A percentile compares a stretch with the other conserved stretches of the same genome.
phyloP scores from a whole-genome alignment of 2,113 vertebrate genomes.

The Craseonycteris thonglongyai region DNA sequence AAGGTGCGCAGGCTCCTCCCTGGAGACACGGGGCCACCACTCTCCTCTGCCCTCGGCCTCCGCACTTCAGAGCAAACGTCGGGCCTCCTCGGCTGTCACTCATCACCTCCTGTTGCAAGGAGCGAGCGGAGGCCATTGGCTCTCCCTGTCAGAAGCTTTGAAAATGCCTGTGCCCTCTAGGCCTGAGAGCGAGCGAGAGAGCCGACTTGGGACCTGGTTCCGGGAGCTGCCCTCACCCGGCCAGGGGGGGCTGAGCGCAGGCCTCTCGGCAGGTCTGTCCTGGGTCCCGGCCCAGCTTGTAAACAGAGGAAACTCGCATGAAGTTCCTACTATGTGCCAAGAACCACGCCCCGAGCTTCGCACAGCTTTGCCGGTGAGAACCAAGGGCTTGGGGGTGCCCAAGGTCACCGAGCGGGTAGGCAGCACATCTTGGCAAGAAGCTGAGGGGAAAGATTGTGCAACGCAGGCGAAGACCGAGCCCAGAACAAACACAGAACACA shows the following conservation, averaged over 20 bases:
- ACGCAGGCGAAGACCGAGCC: rapidly evolving
- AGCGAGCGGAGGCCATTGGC: background rate
- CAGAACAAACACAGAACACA: background rate
- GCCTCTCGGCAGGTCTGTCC: rapidly evolving
- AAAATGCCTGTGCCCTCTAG: background rate
- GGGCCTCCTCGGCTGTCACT: background rate
- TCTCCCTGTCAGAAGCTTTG: background rate
- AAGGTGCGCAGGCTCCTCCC: background rate
- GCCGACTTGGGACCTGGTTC: rapidly evolving
- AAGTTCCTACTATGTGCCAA: background rate
- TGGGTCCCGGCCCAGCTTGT: background rate
- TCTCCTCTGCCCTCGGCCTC: background rate
- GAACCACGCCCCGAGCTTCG: background rate
- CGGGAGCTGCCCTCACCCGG: background rate
- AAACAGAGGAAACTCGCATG: background rate
- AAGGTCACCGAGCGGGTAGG: background rate
- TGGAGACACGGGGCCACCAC: rapidly evolving
- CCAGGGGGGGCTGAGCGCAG: rapidly evolving
- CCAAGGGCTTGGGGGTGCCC: rapidly evolving
- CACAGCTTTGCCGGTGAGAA: rapidly evolving
- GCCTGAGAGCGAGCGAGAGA: background rate
- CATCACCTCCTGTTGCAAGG: background rate
- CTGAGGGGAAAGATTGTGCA: rapidly evolving
- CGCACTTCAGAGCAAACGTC: background rate
- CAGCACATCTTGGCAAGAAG: rapidly evolving